Base-by-base conservation (phyloP, 2,797 vertebrate genomes). In the Pseudopleuronectes americanus region DNA sequence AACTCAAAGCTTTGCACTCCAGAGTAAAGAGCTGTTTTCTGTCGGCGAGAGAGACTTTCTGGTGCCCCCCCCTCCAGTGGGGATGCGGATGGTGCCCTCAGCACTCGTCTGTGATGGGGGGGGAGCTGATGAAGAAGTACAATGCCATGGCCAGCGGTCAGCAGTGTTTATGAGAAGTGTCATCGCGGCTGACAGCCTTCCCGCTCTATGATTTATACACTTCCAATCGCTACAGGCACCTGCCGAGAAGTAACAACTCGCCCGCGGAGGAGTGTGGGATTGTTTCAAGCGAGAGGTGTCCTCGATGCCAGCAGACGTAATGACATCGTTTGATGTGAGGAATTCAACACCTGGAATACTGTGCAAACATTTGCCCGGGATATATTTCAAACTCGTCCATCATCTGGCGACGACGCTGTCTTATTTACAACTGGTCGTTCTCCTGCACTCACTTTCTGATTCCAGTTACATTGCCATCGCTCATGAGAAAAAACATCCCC, bases 111-210 rank as follows among this genome's bases (percentile, higher is more conserved):
- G 64, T 65, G 79, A 84, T 85, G 75, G 47, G 58, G 75, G 47
- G 58, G 74, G 68, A 59, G 77, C 76, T 87, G 83, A 90, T 92
- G 88, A 90, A 89, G 91, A 90, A 90, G 87, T 89, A 82, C 83
- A 84, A 78, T 77, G 84, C 80, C 74, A 79, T 79, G 90, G 84
- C 87, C 82, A 83, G 81, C 76, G 89, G 91, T 92, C 92, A 91
- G 87, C 77, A 76, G 85, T 88, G 91, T 93, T 93, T 93, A 93
- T 92, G 90, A 92, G 83, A 81, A 87, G 79, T 87, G 89, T 89
- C 90, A 89, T 89, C 77, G 69, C 41, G 23, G 76, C 81, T 90
- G 91, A 93, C 86, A 91, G 90, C 71, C 68, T 63, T 85, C 77
- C 55, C 53, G 56, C 79, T 79, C 63, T 31, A 71, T 93, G 89